Percentiles rank a stretch among this genome's conserved stretches.
Evolutionary conservation across 2,888 invertebrate species (phyloP).

Genomic region (Sycophila texana): DNA sequence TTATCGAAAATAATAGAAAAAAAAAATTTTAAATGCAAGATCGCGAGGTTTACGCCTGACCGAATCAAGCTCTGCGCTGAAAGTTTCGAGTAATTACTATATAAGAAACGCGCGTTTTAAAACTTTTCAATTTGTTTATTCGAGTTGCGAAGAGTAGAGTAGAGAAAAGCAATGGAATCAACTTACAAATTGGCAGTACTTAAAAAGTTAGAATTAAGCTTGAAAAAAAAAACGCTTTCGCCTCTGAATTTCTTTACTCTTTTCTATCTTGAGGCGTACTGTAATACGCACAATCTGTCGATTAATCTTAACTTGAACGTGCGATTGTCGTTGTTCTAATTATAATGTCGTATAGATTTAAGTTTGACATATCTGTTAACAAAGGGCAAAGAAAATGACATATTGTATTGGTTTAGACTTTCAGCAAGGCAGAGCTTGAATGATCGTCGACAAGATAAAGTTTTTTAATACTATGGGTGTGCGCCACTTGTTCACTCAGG

Average conservation of each 20-base stretch:
- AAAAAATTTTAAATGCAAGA: slow-evolving; percentile 8
- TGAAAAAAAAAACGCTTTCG: slow-evolving; percentile 3
- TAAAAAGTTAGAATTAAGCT: background rate
- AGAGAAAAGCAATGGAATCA: too few relatives aligned
- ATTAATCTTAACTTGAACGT: slow-evolving; percentile 22
- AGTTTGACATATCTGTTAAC: slow-evolving; percentile 36
- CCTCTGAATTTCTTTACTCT: slow-evolving; percentile 8
- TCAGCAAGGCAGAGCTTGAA: slow-evolving; percentile 52
- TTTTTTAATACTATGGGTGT: slow-evolving; percentile 53
- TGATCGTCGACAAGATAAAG: slow-evolving; percentile 43
- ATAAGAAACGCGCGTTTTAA: background rate
- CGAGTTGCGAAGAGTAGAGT: too few relatives aligned
- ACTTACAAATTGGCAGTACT: too few relatives aligned
- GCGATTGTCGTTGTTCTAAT: slow-evolving; percentile 37
- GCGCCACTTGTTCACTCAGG: slow-evolving; percentile 52
- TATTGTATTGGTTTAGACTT: slow-evolving; percentile 25
- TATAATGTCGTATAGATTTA: slow-evolving; percentile 44
- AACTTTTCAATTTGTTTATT: too few relatives aligned
- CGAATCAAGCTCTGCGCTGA: slow-evolving; percentile 51
- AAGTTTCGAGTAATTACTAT: slow-evolving; percentile 24
- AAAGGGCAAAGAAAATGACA: slow-evolving; percentile 2
- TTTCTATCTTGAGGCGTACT: slow-evolving; percentile 1
- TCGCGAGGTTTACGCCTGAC: slow-evolving; percentile 35
- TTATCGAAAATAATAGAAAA: slow-evolving; percentile 23
- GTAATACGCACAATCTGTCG: background rate